Conservation (phyloP, 2,888 invertebrate species). For the Melanotus villosus region DNA sequence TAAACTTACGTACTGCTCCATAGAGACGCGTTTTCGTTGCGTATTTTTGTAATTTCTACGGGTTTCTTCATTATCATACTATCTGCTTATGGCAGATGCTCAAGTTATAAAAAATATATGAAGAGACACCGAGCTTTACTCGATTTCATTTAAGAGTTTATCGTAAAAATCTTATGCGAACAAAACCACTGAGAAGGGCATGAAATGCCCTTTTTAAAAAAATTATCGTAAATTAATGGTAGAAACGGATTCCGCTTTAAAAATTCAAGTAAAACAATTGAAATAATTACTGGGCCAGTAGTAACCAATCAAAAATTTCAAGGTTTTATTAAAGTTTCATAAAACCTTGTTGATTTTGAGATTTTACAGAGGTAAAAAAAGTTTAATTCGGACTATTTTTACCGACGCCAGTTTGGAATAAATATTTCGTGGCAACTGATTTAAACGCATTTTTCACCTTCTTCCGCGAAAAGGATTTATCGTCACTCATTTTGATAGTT, state of each 20-base stretch:
- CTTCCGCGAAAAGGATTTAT: conserved; percentile 12
- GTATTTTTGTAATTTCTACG: conserved; percentile 47
- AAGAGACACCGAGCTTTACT: conserved; percentile 25
- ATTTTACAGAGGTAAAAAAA: too few relatives aligned
- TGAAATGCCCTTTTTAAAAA: too few relatives aligned
- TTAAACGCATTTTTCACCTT: conserved; percentile 9
- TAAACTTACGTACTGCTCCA: conserved; percentile 32
- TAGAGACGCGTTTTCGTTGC: conserved; percentile 33
- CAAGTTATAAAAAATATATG: conserved; percentile 39
- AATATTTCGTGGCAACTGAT: background rate
- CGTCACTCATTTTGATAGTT: conserved; percentile 29
- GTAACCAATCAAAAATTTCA: too few relatives aligned
- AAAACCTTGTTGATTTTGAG: too few relatives aligned
- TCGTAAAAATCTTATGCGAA: conserved; percentile 27
- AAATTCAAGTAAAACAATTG: too few relatives aligned
- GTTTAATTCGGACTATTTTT: too few relatives aligned
- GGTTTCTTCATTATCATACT: conserved; percentile 52
- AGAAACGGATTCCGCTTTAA: too few relatives aligned
- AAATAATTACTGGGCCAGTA: too few relatives aligned
- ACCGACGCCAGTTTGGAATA: background rate
- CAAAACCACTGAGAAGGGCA: too few relatives aligned
- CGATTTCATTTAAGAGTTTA: conserved; percentile 31
- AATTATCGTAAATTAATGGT: too few relatives aligned
- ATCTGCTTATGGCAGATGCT: conserved; percentile 43
- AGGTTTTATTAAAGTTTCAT: too few relatives aligned